Evolutionary conservation across 1,140 invertebrate species (phyloP).

Genomic region (Sitodiplosis mosellana): DNA sequence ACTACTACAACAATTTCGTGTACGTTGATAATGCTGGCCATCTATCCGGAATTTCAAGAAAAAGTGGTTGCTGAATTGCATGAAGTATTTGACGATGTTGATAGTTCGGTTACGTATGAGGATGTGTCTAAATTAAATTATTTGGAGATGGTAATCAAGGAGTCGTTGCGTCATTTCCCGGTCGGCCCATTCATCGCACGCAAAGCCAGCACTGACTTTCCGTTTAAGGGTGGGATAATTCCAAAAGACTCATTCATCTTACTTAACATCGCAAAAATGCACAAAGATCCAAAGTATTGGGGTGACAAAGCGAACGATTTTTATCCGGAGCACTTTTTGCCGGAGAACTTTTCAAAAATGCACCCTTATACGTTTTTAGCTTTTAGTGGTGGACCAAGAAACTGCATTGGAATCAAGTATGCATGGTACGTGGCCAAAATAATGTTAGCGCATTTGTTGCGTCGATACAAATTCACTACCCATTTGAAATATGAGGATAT

Average conservation of each 20-base stretch:
- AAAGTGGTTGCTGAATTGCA: constrained; percentile 37
- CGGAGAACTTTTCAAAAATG: constrained; percentile 27
- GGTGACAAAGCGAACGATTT: constrained; percentile 43
- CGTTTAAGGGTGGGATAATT: constrained; percentile 9
- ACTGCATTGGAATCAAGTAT: constrained; percentile 32
- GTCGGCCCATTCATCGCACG: constrained; percentile 35
- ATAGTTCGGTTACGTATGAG: constrained; percentile 22
- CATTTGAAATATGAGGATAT: background rate
- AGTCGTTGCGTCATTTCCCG: constrained; percentile 40
- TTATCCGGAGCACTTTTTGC: constrained; percentile 46
- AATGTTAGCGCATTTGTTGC: background rate
- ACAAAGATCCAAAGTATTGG: constrained; percentile 30
- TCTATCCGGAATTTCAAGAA: constrained; percentile 19
- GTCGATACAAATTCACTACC: background rate
- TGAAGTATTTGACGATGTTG: constrained; percentile 25
- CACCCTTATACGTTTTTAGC: constrained; percentile 35
- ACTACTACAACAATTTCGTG: background rate
- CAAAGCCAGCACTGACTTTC: constrained; percentile 6
- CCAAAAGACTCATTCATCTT: constrained; percentile 20
- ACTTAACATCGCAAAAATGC: constrained; percentile 23
- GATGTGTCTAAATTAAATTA: constrained; percentile 39
- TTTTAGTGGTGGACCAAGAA: constrained; percentile 40
- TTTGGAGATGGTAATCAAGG: constrained; percentile 41
- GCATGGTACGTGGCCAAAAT: background rate
- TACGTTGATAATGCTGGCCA: constrained; percentile 11